Conservation (phyloP, 2,888 invertebrate genomes). For the Fragum sueziense region DNA sequence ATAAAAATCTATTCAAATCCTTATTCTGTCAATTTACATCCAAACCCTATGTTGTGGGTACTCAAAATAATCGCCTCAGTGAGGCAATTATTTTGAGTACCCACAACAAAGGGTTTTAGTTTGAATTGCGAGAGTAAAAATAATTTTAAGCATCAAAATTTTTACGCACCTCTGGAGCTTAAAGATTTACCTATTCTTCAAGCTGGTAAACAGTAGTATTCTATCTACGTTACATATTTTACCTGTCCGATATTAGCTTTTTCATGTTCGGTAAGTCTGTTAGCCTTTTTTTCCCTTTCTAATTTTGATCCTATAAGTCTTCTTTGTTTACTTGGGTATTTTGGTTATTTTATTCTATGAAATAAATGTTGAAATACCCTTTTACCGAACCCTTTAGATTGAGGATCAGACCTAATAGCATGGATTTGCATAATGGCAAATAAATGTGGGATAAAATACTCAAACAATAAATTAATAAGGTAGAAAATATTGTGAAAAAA, state of each 20-base stretch:
- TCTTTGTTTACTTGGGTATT: too few species aligned
- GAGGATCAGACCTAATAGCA: too few species aligned
- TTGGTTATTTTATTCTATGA: too few species aligned
- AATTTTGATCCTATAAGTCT: too few species aligned
- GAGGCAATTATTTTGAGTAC: constrained; percentile 3
- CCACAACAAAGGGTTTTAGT: constrained; percentile 4
- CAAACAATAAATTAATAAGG: too few species aligned
- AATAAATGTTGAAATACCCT: too few species aligned
- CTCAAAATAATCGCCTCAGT: neutral
- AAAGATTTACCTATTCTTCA: neutral
- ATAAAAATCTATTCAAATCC: neutral
- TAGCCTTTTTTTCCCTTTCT: neutral
- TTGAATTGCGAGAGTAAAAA: neutral
- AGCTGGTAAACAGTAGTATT: neutral
- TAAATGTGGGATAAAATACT: too few species aligned
- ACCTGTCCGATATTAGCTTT: constrained; percentile 11
- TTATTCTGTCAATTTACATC: neutral
- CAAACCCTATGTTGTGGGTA: constrained; percentile 6
- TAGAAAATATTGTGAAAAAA: too few species aligned
- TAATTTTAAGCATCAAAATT: too few species aligned
- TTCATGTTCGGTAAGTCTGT: neutral
- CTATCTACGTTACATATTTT: constrained; percentile 10
- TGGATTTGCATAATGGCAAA: too few species aligned
- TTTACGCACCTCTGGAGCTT: neutral
- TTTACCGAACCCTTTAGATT: too few species aligned